Conservation (phyloP, 1,140 invertebrate genomes). For the Rhynchophorus ferrugineus region DNA sequence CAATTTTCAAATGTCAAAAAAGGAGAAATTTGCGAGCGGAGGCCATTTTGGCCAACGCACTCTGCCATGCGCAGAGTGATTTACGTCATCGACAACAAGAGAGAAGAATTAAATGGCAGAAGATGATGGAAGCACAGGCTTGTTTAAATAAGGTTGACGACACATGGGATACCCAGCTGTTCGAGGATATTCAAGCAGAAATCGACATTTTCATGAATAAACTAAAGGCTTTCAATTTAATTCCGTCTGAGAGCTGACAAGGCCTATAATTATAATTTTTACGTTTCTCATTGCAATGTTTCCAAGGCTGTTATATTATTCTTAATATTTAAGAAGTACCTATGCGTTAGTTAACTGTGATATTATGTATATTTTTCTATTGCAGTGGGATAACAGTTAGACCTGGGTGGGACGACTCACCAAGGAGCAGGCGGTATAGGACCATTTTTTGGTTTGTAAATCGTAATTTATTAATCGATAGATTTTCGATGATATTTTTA, state of each 20-base stretch:
- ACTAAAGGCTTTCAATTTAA: slow-evolving; percentile 27
- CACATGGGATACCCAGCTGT: slow-evolving; percentile 24
- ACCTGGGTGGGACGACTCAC: slow-evolving; percentile 6
- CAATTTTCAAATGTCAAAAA: slow-evolving; percentile 35
- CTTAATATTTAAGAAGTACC: slow-evolving; percentile 1
- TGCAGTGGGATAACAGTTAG: slow-evolving; percentile 28
- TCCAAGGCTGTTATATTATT: slow-evolving; percentile 24
- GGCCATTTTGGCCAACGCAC: slow-evolving; percentile 40
- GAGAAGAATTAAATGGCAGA: slow-evolving; percentile 40
- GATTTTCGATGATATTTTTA: too few species aligned
- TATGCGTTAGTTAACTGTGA: slow-evolving; percentile 23
- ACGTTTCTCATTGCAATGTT: slow-evolving; percentile 1
- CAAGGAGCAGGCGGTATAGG: slow-evolving; percentile 19
- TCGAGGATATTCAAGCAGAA: slow-evolving; percentile 31
- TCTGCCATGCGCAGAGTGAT: slow-evolving; percentile 40
- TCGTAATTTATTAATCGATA: too few species aligned
- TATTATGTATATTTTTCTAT: slow-evolving; percentile 38
- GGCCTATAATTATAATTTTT: neutral
- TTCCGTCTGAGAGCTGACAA: too few species aligned
- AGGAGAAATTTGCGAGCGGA: slow-evolving; percentile 43
- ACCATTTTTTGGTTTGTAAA: slow-evolving; percentile 36
- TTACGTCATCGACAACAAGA: slow-evolving; percentile 41
- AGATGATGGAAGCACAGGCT: slow-evolving; percentile 34
- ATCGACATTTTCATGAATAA: slow-evolving; percentile 34
- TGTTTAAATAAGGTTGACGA: slow-evolving; percentile 2